Percentiles rank a stretch among this genome's conserved stretches.
Evolutionary conservation across 2,888 invertebrate species (phyloP).

Genomic region (Chymomyza amoena): DNA sequence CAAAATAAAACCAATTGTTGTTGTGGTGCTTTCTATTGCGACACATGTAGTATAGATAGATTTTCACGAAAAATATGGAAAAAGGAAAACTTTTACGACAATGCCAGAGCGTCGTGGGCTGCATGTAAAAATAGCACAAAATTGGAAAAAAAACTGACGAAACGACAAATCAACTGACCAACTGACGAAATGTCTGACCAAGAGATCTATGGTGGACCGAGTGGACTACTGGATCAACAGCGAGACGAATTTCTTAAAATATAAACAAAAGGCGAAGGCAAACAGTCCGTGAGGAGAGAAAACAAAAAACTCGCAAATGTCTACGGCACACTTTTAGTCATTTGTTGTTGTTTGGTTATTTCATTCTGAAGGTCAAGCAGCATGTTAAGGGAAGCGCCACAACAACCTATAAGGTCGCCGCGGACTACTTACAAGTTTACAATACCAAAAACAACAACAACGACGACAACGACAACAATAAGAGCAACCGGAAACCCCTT

Average conservation of each 20-base stretch:
- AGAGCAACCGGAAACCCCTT: constrained; percentile 52
- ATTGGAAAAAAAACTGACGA: constrained; percentile 20
- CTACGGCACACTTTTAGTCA: constrained; percentile 50
- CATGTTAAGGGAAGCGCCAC: constrained; percentile 27
- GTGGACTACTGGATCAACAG: neutral
- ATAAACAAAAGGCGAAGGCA: constrained; percentile 3
- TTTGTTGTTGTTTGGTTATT: constrained; percentile 30
- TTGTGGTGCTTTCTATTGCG: constrained; percentile 28
- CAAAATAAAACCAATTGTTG: constrained; percentile 40
- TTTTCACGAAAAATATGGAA: constrained; percentile 11
- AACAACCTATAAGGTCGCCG: neutral
- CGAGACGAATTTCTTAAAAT: constrained; percentile 3
- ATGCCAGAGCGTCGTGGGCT: constrained; percentile 6
- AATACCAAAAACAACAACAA: neutral
- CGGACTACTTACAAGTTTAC: constrained; percentile 3
- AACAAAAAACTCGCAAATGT: constrained; percentile 20
- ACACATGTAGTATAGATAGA: constrained; percentile 17
- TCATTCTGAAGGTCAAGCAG: constrained; percentile 61
- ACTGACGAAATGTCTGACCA: constrained; percentile 2
- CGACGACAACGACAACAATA: neutral
- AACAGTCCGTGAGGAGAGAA: constrained; percentile 9
- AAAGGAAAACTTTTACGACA: neutral
- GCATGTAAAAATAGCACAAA: constrained; percentile 39
- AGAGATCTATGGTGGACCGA: constrained; percentile 7
- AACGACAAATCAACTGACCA: constrained; percentile 16